Evolutionary conservation across 2,113 vertebrate species (phyloP).

Genomic region (Tachysurus vachellii): DNA sequence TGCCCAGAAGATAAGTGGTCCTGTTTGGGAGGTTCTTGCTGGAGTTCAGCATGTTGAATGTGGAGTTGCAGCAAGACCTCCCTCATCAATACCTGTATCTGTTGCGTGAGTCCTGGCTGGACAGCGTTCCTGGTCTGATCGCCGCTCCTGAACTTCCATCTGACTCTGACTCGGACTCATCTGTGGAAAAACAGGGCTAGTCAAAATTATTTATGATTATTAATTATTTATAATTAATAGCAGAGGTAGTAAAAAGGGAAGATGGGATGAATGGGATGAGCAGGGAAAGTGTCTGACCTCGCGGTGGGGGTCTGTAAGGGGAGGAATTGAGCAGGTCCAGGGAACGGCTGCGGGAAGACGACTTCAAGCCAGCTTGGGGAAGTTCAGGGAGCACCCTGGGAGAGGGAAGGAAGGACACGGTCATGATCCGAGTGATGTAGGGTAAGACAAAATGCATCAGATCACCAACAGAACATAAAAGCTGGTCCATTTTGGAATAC

Average conservation of each 20-base stretch:
- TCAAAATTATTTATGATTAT: no score
- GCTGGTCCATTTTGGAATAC: neutral
- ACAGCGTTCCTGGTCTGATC: slow-evolving; percentile 65
- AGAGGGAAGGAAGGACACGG: neutral
- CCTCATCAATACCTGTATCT: slow-evolving; percentile 81
- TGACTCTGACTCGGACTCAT: slow-evolving; percentile 71
- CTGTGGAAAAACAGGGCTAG: slow-evolving; percentile 53
- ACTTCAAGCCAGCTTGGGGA: slow-evolving; percentile 46
- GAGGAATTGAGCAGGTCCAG: slow-evolving; percentile 63
- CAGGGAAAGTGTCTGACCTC: slow-evolving; percentile 57
- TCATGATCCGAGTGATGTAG: neutral
- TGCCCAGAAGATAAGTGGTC: slow-evolving; percentile 56
- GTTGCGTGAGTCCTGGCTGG: slow-evolving; percentile 70
- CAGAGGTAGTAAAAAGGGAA: neutral
- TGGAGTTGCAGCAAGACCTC: slow-evolving; percentile 31
- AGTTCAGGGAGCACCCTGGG: slow-evolving; percentile 72
- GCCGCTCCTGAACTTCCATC: slow-evolving; percentile 63
- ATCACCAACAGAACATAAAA: neutral
- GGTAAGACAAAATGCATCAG: neutral
- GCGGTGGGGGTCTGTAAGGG: slow-evolving; percentile 64
- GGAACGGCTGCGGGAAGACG: slow-evolving; percentile 62
- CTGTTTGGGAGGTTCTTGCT: slow-evolving; percentile 57
- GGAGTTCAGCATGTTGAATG: slow-evolving; percentile 50
- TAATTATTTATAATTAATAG: neutral
- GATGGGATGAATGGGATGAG: neutral